A percentile compares a stretch with the other conserved stretches of the same genome.
These are phyloP conservation scores for Philopotamus ludificatus DNA, from an alignment of 1,140 invertebrate genomes.

Conservation along the genomic window DNA sequence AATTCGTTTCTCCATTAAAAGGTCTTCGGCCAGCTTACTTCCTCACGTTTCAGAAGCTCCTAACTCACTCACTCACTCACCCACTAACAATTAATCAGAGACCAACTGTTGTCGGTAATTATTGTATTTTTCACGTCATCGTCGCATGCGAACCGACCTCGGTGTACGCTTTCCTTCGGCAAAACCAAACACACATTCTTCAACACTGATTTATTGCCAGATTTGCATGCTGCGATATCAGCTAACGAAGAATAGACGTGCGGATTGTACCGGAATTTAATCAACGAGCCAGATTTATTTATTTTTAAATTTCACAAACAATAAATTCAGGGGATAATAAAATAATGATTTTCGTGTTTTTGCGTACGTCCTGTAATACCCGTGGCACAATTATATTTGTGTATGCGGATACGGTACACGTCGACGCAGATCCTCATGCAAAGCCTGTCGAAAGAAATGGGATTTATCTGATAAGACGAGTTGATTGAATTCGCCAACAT, in stretches of 20 bases:
- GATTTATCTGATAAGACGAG: no score
- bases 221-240: conserved; percentile 1
- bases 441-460: no score
- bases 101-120: neutral
- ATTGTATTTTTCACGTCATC: conserved; percentile 3
- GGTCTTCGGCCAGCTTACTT: neutral
- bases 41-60: neutral
- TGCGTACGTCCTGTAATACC: no score
- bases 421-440: no score
- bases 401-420: no score
- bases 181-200: conserved; percentile 6
- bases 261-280: conserved; percentile 1
- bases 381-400: no score
- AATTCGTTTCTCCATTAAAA: neutral
- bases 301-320: neutral
- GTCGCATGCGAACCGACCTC: neutral
- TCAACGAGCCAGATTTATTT: neutral
- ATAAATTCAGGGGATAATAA: no score
- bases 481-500: no score
- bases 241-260: no score
- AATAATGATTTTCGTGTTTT: no score
- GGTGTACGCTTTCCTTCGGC: neutral
- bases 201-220: neutral
- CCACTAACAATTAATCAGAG: neutral
- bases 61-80: neutral